These are phyloP conservation scores for Monomorium pharaonis DNA, from an alignment of 1,140 invertebrate genomes.

Conservation along the genomic window DNA sequence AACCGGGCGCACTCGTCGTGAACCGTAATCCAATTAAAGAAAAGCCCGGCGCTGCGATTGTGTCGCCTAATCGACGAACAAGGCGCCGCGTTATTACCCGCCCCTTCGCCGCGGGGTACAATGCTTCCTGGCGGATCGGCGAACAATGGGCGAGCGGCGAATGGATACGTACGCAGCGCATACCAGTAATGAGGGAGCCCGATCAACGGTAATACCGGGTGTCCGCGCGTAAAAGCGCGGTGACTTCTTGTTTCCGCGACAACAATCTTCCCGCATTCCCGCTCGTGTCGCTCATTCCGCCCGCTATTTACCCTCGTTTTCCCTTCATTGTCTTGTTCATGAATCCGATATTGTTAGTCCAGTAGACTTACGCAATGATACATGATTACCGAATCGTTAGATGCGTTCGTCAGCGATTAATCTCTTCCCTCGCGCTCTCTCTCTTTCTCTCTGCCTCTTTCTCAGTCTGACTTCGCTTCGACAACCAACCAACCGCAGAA, in stretches of 20 bases:
- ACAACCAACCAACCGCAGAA: not conserved
- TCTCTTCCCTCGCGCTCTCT: slow-evolving; percentile 8
- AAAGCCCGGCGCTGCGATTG: slow-evolving; percentile 67
- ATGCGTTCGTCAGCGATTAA: slow-evolving; percentile 42
- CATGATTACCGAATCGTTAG: slow-evolving; percentile 38
- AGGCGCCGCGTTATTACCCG: slow-evolving; percentile 73
- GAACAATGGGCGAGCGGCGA: slow-evolving; percentile 70
- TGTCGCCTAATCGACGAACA: slow-evolving; percentile 74
- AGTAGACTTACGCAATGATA: slow-evolving; percentile 29
- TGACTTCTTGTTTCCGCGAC: slow-evolving; percentile 66
- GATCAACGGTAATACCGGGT: slow-evolving; percentile 72
- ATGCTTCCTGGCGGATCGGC: slow-evolving; percentile 70
- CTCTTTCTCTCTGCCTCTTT: slow-evolving; percentile 11
- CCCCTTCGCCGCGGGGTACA: slow-evolving; percentile 60
- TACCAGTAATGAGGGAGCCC: slow-evolving; percentile 70
- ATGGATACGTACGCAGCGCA: slow-evolving; percentile 69
- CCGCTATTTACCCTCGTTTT: slow-evolving; percentile 33
- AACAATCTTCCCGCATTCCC: slow-evolving; percentile 78
- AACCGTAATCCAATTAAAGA: slow-evolving; percentile 72
- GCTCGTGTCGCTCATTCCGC: slow-evolving; percentile 11
- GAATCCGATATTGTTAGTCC: slow-evolving; percentile 52
- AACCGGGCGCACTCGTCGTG: slow-evolving; percentile 55
- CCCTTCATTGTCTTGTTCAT: slow-evolving; percentile 53
- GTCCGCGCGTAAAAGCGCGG: slow-evolving; percentile 54
- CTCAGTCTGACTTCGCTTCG: not conserved